Base-by-base conservation (phyloP, 2,888 invertebrate genomes). In the Drosophila birchii region DNA sequence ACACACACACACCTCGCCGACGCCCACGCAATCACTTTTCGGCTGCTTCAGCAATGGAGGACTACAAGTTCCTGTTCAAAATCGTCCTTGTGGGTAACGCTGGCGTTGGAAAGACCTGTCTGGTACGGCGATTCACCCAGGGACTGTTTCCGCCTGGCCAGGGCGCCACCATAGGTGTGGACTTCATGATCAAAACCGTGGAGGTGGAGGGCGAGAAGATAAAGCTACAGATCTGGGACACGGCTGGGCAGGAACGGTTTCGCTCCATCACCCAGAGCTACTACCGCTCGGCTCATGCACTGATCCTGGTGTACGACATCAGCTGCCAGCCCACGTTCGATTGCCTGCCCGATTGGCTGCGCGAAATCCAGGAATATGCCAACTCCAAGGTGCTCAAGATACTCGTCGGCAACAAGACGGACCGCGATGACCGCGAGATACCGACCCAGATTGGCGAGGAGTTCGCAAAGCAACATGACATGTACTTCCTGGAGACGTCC, bases 181-280 rank as follows among this genome's bases (percentile, higher is more conserved):
- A 99, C 94, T 99, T 99, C 93, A 98, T 99, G 98, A 99, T 99
- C 76, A 99, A 99, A 94, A 98, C 98, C 60, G 98, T 99, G 11
- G 98, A 98, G 94, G 97, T 99, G 66, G 98, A 97, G 89, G 97
- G 97, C 91, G 97, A 97, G 93, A 97, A 97, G 95, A 96, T 98
- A 86, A 98, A 98, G 98, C 94, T 99, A 69, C 99, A 99, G 95
- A 99, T 99, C 91, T 99, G 99, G 99, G 99, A 99, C 91, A 99
- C 99, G 14, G 99, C 99, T 2, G 99, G 99, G 0, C 99, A 99
- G 93, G 99, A 99, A 92, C 94, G 97, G 81, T 99, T 99, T 93
- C 95, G 99, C 64, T 98, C 98, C 5, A 99, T 99, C 81, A 99
- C 99, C 2, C 99, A 99, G 92, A 98, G 98, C 92, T 99, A 99